Evolutionary conservation across 1,140 invertebrate genomes (phyloP), one percentile per base, ranked within the genome.

Genomic region (Papilio dardanus): DNA sequence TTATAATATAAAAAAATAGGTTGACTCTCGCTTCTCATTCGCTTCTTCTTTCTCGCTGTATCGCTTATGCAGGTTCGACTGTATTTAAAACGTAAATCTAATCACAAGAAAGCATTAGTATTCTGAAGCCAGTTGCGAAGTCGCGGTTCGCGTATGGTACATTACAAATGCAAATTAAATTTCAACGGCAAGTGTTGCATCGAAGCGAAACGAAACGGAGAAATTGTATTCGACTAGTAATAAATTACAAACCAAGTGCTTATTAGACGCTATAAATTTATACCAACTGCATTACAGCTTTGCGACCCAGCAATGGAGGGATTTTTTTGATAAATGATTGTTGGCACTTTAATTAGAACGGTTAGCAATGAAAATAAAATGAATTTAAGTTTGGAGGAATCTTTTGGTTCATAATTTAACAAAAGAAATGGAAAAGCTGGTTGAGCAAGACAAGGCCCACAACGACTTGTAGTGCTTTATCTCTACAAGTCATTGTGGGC

Each of bases 121-220:
- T 62, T 62, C 54, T 62, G 0, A 62, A 62, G 54, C 5, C 24
- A 24, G 5, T 21, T 62, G 54, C 21, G 19, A 19, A 46, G 42
- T 54, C 50, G 50, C 50, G 54, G 54, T 62, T 28, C 54, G 30
- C 54, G 54, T 62, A 62, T 62, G 12, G 54, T 5, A 14, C 54
- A 62, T 62, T 62, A 62, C 54, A 62, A 62, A 62, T 62, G 54
- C 54, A 62, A 62, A 62, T 62, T 62, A 12, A 62, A 62, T 62
- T 62, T 62, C 21, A 62, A 62, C 54, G 24, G 10, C 54, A 62
- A 62, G 54, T 62, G 54, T 30, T 62, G 54, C 54, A 62, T 62
- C 54, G 54, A 28, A 62, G 24, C 54, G 54, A 28, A 62, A 62
- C 12, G 54, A 62, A 62, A 62, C n/a, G 54, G 24, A 62, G 54